Percentiles rank a stretch among this genome's conserved stretches.
Evolutionary conservation across 2,888 invertebrate genomes (phyloP).

Genomic region (Serrognathus titanus): DNA sequence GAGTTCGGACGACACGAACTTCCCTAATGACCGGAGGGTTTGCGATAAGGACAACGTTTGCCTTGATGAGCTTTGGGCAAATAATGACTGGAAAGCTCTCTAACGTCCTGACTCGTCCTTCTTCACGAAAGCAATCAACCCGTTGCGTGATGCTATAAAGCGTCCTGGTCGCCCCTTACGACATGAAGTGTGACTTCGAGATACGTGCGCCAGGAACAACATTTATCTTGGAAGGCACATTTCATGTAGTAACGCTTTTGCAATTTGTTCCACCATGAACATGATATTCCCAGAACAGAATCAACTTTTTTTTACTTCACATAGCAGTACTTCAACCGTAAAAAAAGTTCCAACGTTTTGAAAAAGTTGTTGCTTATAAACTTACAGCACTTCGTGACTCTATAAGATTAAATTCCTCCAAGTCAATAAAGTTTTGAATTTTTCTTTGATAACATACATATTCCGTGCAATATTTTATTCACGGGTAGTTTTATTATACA

Average conservation of each 20-base stretch:
- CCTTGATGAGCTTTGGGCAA: constrained; percentile 44
- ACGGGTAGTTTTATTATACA: no score
- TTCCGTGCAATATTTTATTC: no score
- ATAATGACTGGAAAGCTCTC: constrained; percentile 43
- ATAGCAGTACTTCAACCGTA: no score
- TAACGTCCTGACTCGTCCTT: constrained; percentile 34
- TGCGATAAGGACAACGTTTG: constrained; percentile 36
- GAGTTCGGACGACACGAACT: constrained; percentile 9
- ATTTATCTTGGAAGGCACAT: constrained; percentile 4
- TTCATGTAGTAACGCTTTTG: not conserved
- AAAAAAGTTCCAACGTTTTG: no score
- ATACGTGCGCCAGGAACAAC: constrained; percentile 17
- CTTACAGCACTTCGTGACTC: no score
- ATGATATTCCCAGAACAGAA: no score
- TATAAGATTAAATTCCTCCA: no score
- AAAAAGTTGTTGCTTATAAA: no score
- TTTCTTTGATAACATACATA: no score
- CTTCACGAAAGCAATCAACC: constrained; percentile 47
- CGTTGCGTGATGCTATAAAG: constrained; percentile 49
- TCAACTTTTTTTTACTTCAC: no score
- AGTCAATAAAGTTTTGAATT: no score
- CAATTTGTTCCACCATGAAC: no score
- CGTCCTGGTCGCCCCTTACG: constrained; percentile 23
- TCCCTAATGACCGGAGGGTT: constrained; percentile 21
- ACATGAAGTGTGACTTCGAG: constrained; percentile 27